Evolutionary conservation across 2,888 invertebrate species (phyloP).

Genomic region (Bimastos eiseni): DNA sequence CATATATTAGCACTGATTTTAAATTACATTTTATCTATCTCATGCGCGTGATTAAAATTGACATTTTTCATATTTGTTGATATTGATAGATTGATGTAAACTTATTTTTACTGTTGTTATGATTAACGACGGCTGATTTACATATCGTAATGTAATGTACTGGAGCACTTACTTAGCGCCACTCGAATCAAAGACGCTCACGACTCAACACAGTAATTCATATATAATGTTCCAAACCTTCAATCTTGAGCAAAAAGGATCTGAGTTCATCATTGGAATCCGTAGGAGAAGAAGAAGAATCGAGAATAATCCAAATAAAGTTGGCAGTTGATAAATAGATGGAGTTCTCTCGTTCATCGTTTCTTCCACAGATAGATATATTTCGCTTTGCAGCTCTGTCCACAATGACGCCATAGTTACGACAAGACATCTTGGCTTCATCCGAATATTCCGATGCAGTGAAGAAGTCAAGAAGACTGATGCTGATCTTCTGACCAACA

Average conservation of each 20-base stretch:
- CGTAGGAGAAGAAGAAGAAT: neutral
- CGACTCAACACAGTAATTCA: no score
- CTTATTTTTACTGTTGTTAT: no score
- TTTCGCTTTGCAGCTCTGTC: neutral
- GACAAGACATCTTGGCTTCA: neutral
- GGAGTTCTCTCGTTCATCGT: neutral
- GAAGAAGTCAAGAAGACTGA: slow-evolving; percentile 24
- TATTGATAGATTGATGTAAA: no score
- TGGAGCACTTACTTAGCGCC: no score
- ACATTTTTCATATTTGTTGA: no score
- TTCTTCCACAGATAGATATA: neutral
- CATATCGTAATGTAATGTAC: no score
- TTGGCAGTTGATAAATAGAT: neutral
- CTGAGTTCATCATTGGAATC: neutral
- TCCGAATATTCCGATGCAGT: neutral
- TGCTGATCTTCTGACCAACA: slow-evolving; percentile 23
- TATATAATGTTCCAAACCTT: neutral
- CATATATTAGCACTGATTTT: no score
- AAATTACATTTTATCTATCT: no score
- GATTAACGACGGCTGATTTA: no score
- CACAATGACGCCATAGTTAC: neutral
- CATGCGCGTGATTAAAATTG: no score
- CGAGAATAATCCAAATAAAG: neutral
- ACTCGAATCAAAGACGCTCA: no score
- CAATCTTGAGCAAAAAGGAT: neutral